Conservation (phyloP, 2,113 vertebrate species). For the Osmerus mordax region DNA sequence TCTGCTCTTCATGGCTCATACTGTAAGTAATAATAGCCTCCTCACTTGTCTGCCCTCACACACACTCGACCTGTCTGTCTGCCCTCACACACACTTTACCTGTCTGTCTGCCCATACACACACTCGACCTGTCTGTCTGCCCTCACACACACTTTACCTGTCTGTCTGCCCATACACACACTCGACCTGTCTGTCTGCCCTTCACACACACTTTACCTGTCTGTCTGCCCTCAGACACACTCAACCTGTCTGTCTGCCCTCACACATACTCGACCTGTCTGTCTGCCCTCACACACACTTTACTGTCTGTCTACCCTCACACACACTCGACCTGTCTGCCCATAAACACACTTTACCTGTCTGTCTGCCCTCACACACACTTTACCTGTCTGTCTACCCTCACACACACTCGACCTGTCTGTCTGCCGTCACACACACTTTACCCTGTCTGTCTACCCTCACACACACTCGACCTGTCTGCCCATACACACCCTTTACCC, state of each 20-base stretch:
- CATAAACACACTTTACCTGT: too few species aligned
- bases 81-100: background rate
- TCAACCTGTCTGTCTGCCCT: too few species aligned
- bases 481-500: background rate
- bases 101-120: too few species aligned
- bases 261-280: background rate
- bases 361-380: too few species aligned
- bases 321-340: background rate
- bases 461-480: too few species aligned
- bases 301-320: background rate
- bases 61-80: constrained; percentile 5
- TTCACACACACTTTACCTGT: too few species aligned
- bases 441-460: too few species aligned
- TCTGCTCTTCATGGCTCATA: constrained; percentile 58
- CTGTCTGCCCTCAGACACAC: background rate
- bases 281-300: too few species aligned
- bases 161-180: constrained; percentile 1
- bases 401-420: background rate
- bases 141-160: background rate
- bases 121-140: constrained; percentile 2
- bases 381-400: too few species aligned
- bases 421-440: too few species aligned
- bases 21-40: constrained; percentile 37
- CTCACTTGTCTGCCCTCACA: constrained; percentile 43
- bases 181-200: too few species aligned